phyloP scores from a whole-genome alignment of 2,797 vertebrate species.

The Sebastolobus alascanus region DNA sequence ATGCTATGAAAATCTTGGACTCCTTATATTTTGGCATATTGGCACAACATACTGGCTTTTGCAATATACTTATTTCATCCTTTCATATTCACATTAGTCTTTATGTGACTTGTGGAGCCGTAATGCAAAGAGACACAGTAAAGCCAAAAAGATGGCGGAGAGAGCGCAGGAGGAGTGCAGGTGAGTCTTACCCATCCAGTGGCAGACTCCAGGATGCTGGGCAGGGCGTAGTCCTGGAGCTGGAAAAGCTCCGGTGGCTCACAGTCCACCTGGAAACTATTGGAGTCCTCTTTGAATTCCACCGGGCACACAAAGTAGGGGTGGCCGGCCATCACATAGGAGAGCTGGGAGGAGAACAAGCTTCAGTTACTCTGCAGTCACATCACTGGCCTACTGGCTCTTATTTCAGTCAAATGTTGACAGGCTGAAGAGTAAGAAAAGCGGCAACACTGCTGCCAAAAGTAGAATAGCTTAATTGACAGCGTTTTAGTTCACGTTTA shows the following conservation, averaged over 20 bases:
- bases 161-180: not conserved
- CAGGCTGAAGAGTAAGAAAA: not conserved
- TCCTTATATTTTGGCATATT: not conserved
- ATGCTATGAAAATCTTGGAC: not conserved
- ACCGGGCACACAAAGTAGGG: slow-evolving; percentile 97
- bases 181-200: slow-evolving; percentile 90
- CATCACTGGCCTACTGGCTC: not conserved
- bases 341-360: slow-evolving; percentile 84
- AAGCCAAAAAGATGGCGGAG: not conserved
- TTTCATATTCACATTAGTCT: not conserved
- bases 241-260: slow-evolving; percentile 95
- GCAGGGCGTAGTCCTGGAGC: slow-evolving; percentile 93
- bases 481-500: not conserved
- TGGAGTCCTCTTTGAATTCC: slow-evolving; percentile 97
- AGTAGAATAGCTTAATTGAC: not conserved
- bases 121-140: not conserved
- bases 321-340: slow-evolving; percentile 95
- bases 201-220: slow-evolving; percentile 88
- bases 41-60: not conserved
- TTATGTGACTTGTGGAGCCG: not conserved
- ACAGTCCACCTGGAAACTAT: slow-evolving; percentile 97
- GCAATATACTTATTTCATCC: not conserved
- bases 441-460: not conserved
- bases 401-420: not conserved
- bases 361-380: slow-evolving; percentile 18